phyloP scores from a whole-genome alignment of 2,113 vertebrate species.

The Ophthalmolycus amberensis region DNA sequence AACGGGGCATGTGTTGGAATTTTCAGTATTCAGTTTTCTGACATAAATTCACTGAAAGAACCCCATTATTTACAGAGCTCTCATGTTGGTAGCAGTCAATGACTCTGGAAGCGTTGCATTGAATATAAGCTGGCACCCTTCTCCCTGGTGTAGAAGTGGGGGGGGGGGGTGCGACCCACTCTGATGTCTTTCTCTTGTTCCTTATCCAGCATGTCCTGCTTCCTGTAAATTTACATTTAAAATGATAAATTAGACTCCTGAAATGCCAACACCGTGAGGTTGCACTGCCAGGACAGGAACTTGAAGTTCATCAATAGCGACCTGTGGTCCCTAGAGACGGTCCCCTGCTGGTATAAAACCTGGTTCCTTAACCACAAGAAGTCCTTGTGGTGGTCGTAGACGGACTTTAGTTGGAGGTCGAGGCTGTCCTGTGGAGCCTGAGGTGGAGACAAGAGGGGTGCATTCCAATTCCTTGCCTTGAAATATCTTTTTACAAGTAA shows the following conservation, averaged over 20 bases:
- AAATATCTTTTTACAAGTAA: not conserved
- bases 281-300: not conserved
- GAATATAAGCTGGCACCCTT: conserved; percentile 80
- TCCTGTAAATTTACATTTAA: conserved; percentile 22
- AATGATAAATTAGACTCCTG: not conserved
- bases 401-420: conserved; percentile 84
- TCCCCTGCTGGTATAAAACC: conserved; percentile 81
- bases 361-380: conserved; percentile 82
- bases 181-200: conserved; percentile 51
- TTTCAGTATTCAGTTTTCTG: not conserved
- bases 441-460: conserved; percentile 7
- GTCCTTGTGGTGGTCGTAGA: conserved; percentile 85
- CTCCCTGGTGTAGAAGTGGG: conserved; percentile 58
- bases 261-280: not conserved
- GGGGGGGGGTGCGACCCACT: conserved; percentile 72
- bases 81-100: not conserved
- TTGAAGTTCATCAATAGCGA: conserved; percentile 39
- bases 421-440: conserved; percentile 85
- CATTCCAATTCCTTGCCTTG: not conserved
- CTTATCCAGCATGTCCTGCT: conserved; percentile 1
- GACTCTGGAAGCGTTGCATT: conserved; percentile 26
- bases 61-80: conserved; percentile 2
- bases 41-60: not conserved
- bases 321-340: conserved; percentile 68
- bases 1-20: too few relatives aligned